These are phyloP conservation scores for Amazona finschi DNA, from an alignment of 2,797 vertebrate species.

Conservation along the genomic window DNA sequence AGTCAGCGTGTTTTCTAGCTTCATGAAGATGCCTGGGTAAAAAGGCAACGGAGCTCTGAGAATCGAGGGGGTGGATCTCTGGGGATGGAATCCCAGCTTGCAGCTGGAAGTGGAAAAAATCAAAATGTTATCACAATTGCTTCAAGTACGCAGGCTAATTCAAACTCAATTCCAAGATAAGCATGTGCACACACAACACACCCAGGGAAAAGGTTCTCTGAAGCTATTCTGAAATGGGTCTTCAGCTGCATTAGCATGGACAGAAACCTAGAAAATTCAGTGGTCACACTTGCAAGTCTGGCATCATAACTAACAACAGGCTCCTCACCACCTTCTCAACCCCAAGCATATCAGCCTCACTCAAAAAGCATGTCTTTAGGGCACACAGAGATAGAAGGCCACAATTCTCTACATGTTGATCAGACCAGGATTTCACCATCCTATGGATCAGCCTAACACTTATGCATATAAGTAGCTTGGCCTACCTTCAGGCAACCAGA, in stretches of 20 bases:
- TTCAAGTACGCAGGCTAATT: slow-evolving; percentile 30
- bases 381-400: neutral
- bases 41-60: neutral
- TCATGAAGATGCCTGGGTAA: neutral
- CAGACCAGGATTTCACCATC: neutral
- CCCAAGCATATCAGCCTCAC: neutral
- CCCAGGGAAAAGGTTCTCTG: neutral
- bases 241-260: neutral
- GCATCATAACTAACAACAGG: neutral
- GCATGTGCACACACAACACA: neutral
- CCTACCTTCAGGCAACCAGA: neutral
- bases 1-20: neutral
- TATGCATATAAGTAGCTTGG: neutral
- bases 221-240: neutral
- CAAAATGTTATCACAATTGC: slow-evolving; percentile 33
- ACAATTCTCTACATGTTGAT: neutral
- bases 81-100: slow-evolving; percentile 31
- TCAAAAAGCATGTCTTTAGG: neutral
- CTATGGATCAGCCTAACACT: neutral
- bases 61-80: slow-evolving; percentile 14
- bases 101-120: slow-evolving; percentile 43
- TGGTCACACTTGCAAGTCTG: neutral
- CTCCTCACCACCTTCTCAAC: neutral
- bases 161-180: slow-evolving; percentile 33
- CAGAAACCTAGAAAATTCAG: neutral